phyloP scores from a whole-genome alignment of 2,113 vertebrate species.

The Montifringilla adamsi region DNA sequence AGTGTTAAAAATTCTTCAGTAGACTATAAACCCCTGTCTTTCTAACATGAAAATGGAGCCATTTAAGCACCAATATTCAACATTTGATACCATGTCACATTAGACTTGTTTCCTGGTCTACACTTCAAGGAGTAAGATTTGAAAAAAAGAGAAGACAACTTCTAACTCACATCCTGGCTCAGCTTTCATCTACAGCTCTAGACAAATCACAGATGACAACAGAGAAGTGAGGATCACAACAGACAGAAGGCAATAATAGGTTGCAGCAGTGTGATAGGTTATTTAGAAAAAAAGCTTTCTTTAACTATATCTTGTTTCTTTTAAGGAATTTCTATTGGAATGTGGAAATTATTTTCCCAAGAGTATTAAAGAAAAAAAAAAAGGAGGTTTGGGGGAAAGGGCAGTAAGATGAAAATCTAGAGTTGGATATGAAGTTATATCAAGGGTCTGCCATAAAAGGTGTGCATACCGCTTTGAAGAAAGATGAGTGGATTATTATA shows the following conservation, averaged over 20 bases:
- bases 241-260: not conserved
- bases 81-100: not conserved
- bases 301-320: not conserved
- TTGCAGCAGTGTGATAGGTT: not conserved
- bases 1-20: not conserved
- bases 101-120: not conserved
- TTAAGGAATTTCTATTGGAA: not conserved
- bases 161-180: not conserved
- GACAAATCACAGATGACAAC: not conserved
- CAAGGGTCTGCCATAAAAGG: not conserved
- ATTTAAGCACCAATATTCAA: not conserved
- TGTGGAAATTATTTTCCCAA: not conserved
- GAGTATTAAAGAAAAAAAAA: not conserved
- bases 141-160: not conserved
- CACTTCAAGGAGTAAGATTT: not conserved
- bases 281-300: not conserved
- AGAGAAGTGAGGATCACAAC: not conserved
- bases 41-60: not conserved
- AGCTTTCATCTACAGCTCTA: not conserved
- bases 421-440: not conserved
- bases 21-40: not conserved
- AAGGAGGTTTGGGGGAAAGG: fast-evolving
- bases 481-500: not conserved
- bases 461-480: not conserved
- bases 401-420: not conserved